Conservation (phyloP, 2,113 vertebrate species). For the Sander lucioperca region DNA sequence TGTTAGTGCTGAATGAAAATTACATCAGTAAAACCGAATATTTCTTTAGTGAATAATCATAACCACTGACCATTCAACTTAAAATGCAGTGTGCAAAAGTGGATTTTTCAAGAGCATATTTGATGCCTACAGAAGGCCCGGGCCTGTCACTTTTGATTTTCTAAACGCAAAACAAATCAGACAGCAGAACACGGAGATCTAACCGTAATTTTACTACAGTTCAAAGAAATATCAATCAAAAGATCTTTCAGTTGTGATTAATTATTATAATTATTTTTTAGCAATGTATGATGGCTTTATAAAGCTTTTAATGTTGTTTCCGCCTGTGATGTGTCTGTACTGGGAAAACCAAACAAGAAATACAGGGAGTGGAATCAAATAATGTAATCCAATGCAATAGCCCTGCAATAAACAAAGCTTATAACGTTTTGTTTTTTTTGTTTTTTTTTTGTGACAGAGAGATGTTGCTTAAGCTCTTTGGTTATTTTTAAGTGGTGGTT, state of each 20-base stretch:
- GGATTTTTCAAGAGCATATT: slow-evolving; percentile 16
- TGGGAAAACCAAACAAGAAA: neutral
- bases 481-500: slow-evolving; percentile 1
- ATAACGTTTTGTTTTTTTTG: neutral
- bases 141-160: slow-evolving; percentile 21
- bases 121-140: slow-evolving; percentile 15
- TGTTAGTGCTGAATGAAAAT: neutral
- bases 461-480: neutral
- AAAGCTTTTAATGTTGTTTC: neutral
- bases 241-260: slow-evolving; percentile 5
- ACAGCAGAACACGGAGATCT: slow-evolving; percentile 16
- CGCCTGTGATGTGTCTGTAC: neutral
- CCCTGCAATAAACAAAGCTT: neutral
- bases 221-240: slow-evolving; percentile 21
- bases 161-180: slow-evolving; percentile 18
- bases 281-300: neutral
- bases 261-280: slow-evolving; percentile 6
- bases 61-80: neutral
- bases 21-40: neutral
- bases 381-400: slow-evolving; percentile 9
- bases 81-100: slow-evolving; percentile 17
- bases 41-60: slow-evolving; percentile 15
- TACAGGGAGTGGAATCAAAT: neutral
- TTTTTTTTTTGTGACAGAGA: neutral
- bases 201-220: slow-evolving; percentile 12